Percentiles rank a stretch among this genome's conserved stretches.
These are phyloP conservation scores for Aethes cnicana DNA, from an alignment of 2,888 invertebrate genomes.

Conservation along the genomic window DNA sequence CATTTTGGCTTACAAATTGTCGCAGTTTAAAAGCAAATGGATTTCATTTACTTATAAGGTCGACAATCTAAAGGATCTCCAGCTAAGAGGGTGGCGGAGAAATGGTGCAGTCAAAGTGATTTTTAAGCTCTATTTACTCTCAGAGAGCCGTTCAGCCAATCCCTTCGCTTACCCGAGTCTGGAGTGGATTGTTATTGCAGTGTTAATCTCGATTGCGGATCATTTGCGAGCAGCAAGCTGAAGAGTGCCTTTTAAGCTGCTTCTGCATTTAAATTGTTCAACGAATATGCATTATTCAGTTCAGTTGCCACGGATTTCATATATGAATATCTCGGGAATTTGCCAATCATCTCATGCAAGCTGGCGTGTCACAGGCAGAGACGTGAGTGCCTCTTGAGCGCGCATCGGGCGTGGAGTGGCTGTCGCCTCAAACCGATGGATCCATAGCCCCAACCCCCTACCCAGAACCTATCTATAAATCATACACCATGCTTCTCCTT, in stretches of 20 bases:
- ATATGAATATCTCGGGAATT: slow-evolving; percentile 18
- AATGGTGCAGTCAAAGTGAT: slow-evolving; percentile 54
- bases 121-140: slow-evolving; percentile 65
- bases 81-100: slow-evolving; percentile 48
- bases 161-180: slow-evolving; percentile 29
- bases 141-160: slow-evolving; percentile 52
- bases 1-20: background rate
- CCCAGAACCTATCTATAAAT: slow-evolving; percentile 7
- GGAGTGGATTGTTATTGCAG: slow-evolving; percentile 25
- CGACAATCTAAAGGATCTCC: slow-evolving; percentile 33
- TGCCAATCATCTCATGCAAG: slow-evolving; percentile 21
- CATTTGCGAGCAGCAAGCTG: slow-evolving; percentile 15
- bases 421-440: slow-evolving; percentile 43
- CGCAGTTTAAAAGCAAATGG: slow-evolving; percentile 9
- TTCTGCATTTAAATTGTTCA: background rate
- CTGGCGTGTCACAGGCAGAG: slow-evolving; percentile 32
- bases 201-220: slow-evolving; percentile 25
- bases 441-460: slow-evolving; percentile 17
- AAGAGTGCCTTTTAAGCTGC: slow-evolving; percentile 7
- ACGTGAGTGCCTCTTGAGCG: slow-evolving; percentile 42
- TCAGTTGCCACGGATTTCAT: background rate
- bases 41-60: slow-evolving; percentile 20
- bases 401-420: slow-evolving; percentile 48
- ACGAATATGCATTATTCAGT: background rate
- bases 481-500: slow-evolving; percentile 7